Evolutionary conservation across 2,113 vertebrate genomes (phyloP), one percentile per base, ranked within the genome.

Genomic region (Lynx canadensis): DNA sequence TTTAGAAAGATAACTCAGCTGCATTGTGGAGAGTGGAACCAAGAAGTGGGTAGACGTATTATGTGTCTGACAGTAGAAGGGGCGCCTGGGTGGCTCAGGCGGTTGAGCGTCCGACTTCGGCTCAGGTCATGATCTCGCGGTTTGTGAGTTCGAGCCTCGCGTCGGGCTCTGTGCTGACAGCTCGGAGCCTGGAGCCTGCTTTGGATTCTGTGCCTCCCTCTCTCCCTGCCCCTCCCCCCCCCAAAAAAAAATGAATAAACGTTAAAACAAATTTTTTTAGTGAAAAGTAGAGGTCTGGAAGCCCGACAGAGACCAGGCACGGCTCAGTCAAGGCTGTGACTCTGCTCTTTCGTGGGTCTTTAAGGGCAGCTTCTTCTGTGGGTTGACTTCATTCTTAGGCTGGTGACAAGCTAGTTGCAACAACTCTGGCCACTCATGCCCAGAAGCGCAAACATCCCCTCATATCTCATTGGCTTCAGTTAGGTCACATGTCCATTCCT

Each of bases 401-500:
- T 78, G 29, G 21, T 38, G 50, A n/a, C 63, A 29, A 14, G 41
- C 60, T 31, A n/a, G 48, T 48, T 48, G 10, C 27, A 63, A 11
- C 31, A 57, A 33, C 25, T 31, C 92, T 74, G 33, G 48, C 38
- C 84, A 27, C 48, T 45, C 25, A 1, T 21, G 12, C 41, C 60
- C 88, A 2, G 89, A 74, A 71, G 69, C 57, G 1, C 50, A 73
- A 13, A 55, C 36, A 48, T 19, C 65, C 31, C 45, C 65, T 50
- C 9, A 0, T 29, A 18, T 7, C 81, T 41, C 23, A 3, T 1
- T 9, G 33, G 52, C 91, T 66, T 48, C 41, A 0, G 5, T 0
- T 90, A 65, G 29, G 16, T 60, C 81, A 78, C 78, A 19, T 31
- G 4, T 31, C 63, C 21, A 0, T 91, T 79, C 52, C 48, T 15